A percentile compares a stretch with the other conserved stretches of the same genome.
phyloP scores from a whole-genome alignment of 1,140 invertebrate species.

The Cherax quadricarinatus region DNA sequence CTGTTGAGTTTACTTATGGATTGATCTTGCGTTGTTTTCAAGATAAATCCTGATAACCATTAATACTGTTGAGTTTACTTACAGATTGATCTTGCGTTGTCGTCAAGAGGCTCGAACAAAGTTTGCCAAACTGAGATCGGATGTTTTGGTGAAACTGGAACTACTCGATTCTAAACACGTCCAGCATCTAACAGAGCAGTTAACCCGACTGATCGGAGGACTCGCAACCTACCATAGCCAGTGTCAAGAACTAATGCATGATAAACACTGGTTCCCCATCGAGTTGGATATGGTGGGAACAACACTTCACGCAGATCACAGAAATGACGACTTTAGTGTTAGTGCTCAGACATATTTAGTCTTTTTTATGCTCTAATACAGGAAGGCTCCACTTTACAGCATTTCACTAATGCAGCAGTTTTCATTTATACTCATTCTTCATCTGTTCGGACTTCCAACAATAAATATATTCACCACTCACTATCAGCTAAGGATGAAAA shows the following conservation, averaged over 20 bases:
- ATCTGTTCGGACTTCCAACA: too few species aligned
- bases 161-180: slow-evolving; percentile 98
- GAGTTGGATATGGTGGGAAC: slow-evolving; percentile 95
- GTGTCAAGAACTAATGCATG: slow-evolving; percentile 82
- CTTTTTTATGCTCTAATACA: too few species aligned
- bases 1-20: too few species aligned
- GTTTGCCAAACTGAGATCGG: slow-evolving; percentile 94
- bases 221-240: slow-evolving; percentile 86
- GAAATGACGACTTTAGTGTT: neutral
- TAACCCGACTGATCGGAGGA: slow-evolving; percentile 85
- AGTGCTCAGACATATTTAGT: too few species aligned
- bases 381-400: too few species aligned
- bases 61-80: slow-evolving; percentile 35
- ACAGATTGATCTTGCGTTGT: slow-evolving; percentile 92
- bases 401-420: too few species aligned
- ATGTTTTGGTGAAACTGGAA: slow-evolving; percentile 98
- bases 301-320: slow-evolving; percentile 81
- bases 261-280: slow-evolving; percentile 92
- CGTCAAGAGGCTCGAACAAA: slow-evolving; percentile 93
- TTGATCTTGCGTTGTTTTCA: too few species aligned
- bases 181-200: slow-evolving; percentile 91
- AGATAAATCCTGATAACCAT: too few species aligned
- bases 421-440: too few species aligned
- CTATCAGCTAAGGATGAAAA: too few species aligned
- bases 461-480: too few species aligned